phyloP scores from a whole-genome alignment of 2,113 vertebrate species.

The Tychaedon coryphoeus region DNA sequence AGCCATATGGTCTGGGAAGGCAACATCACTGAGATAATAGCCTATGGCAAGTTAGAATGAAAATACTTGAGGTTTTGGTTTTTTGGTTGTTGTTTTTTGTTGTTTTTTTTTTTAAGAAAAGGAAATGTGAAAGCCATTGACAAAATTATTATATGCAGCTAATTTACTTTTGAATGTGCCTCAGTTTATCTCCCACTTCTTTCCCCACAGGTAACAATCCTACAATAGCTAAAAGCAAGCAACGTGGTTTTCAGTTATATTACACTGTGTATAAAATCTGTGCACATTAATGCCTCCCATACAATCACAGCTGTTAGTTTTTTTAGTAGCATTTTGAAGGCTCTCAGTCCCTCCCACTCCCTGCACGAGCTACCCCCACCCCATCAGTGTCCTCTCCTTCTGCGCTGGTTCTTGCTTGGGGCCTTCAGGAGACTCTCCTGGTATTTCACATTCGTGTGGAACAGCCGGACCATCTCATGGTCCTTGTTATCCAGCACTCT shows the following conservation, averaged over 20 bases:
- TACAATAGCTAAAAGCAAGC: slow-evolving; percentile 41
- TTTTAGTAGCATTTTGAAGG: neutral
- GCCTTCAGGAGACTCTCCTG: slow-evolving; percentile 58
- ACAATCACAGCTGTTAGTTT: neutral
- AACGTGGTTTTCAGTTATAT: neutral
- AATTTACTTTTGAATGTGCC: slow-evolving; percentile 1
- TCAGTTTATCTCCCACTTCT: neutral
- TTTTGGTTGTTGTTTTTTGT: neutral
- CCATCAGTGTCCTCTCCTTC: slow-evolving; percentile 45
- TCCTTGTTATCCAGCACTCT: slow-evolving; percentile 91
- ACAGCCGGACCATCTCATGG: slow-evolving; percentile 84
- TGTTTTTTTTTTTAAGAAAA: neutral
- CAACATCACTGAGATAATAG: neutral
- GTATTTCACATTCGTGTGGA: slow-evolving; percentile 42
- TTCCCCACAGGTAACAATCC: neutral
- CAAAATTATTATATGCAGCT: slow-evolving; percentile 14
- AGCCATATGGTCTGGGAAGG: neutral
- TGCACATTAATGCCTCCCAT: neutral
- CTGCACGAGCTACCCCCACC: neutral
- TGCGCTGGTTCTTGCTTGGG: slow-evolving; percentile 35
- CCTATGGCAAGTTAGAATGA: neutral
- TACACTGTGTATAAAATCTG: neutral
- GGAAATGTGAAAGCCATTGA: neutral
- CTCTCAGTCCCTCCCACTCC: neutral
- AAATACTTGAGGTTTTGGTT: neutral